Evolutionary conservation across 1,140 invertebrate genomes (phyloP).

Genomic region (Bombus haemorrhoidalis): DNA sequence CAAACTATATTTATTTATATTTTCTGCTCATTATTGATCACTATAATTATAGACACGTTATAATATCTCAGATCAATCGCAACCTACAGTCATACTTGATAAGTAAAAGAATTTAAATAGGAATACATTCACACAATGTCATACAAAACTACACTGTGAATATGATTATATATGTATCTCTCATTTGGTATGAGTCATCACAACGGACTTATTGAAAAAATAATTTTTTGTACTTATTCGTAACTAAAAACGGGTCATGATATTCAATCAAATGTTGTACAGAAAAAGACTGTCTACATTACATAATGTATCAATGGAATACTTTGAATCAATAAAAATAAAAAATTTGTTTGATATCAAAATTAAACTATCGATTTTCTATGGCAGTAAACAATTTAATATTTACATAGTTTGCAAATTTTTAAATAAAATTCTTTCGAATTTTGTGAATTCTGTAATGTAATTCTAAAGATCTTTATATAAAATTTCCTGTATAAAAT

Average conservation of each 20-base stretch:
- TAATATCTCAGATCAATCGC: slow-evolving; percentile 55
- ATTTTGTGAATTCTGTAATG: slow-evolving; percentile 37
- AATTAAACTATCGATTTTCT: slow-evolving; percentile 64
- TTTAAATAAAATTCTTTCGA: slow-evolving; percentile 50
- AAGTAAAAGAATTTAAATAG: slow-evolving; percentile 69
- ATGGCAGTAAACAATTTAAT: slow-evolving; percentile 72
- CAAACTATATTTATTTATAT: slow-evolving; percentile 67
- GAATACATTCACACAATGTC: slow-evolving; percentile 57
- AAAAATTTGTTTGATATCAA: slow-evolving; percentile 49
- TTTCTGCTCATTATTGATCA: slow-evolving; percentile 62
- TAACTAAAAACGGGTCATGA: slow-evolving; percentile 61
- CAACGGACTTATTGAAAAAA: slow-evolving; percentile 73
- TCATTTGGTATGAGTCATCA: slow-evolving; percentile 76
- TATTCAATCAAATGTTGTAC: slow-evolving; percentile 52
- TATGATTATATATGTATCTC: slow-evolving; percentile 68
- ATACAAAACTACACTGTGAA: slow-evolving; percentile 57
- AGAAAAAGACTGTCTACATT: slow-evolving; percentile 53
- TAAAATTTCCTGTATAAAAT: slow-evolving; percentile 34
- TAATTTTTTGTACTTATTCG: slow-evolving; percentile 75
- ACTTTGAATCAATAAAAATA: slow-evolving; percentile 66
- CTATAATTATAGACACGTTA: slow-evolving; percentile 69
- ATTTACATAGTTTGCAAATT: slow-evolving; percentile 62
- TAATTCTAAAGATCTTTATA: slow-evolving; percentile 12
- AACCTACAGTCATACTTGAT: slow-evolving; percentile 52
- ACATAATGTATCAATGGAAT: slow-evolving; percentile 63